Evolutionary conservation across 2,888 invertebrate species (phyloP), one percentile per base, ranked within the genome.

Genomic region (Dilophus febrilis): DNA sequence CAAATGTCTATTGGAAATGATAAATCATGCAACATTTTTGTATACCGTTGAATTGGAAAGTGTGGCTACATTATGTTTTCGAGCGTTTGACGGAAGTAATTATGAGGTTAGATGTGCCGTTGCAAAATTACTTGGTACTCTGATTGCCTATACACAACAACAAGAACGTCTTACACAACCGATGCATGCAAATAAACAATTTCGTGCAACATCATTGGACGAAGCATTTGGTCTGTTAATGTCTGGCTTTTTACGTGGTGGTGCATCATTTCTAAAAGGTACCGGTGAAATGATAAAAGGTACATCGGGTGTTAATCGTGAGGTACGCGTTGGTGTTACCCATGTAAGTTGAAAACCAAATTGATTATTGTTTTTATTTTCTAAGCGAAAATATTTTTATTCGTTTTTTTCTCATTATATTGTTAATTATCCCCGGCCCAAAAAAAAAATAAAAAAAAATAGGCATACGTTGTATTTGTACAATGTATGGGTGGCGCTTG

Each of bases 301-400:
- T 4, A 84, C 84, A 47, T 86, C 87, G 0, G 83, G 86, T 8
- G 85, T 95, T 1, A 92, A 91, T 59, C 70, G 92, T 45, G 97
- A 98, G 70, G 87, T 97, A 40, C 72, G 97, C 48, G 92, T 98
- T 42, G 97, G 97, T 43, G 88, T 98, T 1, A 94, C 97, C 4
- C 90, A 97, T 67, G 90, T 90, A 64, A 74, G 77, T 70, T 46
- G n/a, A n/a, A n/a, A n/a, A n/a, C n/a, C n/a, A n/a, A n/a, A 12
- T 39, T 37, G 11, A 18, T 41, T 43, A n/a, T n/a, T n/a, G n/a
- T n/a, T n/a, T n/a, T n/a, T n/a, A n/a, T n/a, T n/a, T n/a, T n/a
- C n/a, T n/a, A n/a, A n/a, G n/a, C n/a, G n/a, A n/a, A n/a, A n/a
- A n/a, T n/a, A n/a, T n/a, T n/a, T n/a, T n/a, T n/a, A n/a, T 18